phyloP scores from a whole-genome alignment of 1,140 invertebrate species.

The Heliconius melpomene region DNA sequence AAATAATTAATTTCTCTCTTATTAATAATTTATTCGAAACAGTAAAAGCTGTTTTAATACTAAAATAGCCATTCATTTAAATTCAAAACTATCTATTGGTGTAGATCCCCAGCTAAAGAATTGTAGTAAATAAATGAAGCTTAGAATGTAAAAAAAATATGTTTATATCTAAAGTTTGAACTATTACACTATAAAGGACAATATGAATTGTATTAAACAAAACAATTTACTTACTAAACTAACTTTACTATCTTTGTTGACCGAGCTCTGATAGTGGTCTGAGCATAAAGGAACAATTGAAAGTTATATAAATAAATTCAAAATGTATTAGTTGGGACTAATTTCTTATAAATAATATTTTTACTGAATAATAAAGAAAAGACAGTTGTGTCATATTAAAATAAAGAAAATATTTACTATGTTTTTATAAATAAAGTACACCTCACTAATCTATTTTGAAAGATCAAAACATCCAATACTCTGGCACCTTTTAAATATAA shows the following conservation, averaged over 20 bases:
- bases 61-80: background rate
- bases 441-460: too few species aligned
- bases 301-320: background rate
- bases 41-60: background rate
- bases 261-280: background rate
- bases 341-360: too few species aligned
- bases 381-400: too few species aligned
- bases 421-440: too few species aligned
- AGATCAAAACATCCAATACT: too few species aligned
- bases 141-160: slow-evolving; percentile 1
- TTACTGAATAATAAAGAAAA: too few species aligned
- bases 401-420: too few species aligned
- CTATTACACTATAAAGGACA: slow-evolving; percentile 9
- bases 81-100: background rate
- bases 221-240: slow-evolving; percentile 1
- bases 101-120: background rate
- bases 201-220: background rate
- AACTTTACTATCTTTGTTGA: slow-evolving; percentile 1
- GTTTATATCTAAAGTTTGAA: background rate
- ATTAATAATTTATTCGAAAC: background rate
- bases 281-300: slow-evolving; percentile 2
- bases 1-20: background rate
- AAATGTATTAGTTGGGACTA: too few species aligned
- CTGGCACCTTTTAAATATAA: too few species aligned
- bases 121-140: slow-evolving; percentile 4